phyloP scores from a whole-genome alignment of 2,888 invertebrate genomes.

The Acleris emargana region DNA sequence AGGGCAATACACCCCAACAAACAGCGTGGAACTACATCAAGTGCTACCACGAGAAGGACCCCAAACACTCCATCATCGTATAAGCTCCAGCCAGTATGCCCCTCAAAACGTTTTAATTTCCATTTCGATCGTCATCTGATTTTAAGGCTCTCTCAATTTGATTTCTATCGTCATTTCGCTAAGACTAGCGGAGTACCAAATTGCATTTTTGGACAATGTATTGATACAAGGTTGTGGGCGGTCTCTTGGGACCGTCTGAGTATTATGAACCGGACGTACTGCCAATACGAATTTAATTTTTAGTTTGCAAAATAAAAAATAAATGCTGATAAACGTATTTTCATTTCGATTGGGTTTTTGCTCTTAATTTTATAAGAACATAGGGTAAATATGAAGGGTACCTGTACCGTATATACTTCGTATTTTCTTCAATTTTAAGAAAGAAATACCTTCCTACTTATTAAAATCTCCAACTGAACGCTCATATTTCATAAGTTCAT shows the following conservation, averaged over 20 bases:
- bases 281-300: constrained; percentile 57
- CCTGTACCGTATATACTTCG: too few relatives aligned
- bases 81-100: constrained; percentile 47
- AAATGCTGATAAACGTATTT: too few relatives aligned
- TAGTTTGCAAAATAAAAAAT: constrained; percentile 44
- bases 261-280: constrained; percentile 45
- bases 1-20: constrained; percentile 76
- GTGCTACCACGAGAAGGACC: constrained; percentile 80
- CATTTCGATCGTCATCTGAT: not conserved
- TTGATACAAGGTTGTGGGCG: constrained; percentile 1
- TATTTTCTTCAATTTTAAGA: too few relatives aligned
- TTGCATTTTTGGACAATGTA: constrained; percentile 9
- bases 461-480: too few relatives aligned
- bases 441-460: too few relatives aligned
- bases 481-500: too few relatives aligned
- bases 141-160: not conserved
- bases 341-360: too few relatives aligned
- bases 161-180: constrained; percentile 1
- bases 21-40: constrained; percentile 82
- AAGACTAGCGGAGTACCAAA: constrained; percentile 20
- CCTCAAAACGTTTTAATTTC: not conserved
- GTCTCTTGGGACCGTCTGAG: constrained; percentile 39
- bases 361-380: too few relatives aligned
- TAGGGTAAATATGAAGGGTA: too few relatives aligned
- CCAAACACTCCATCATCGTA: constrained; percentile 77